Evolutionary conservation across 2,113 vertebrate species (phyloP).

Genomic region (Petroica traversi): DNA sequence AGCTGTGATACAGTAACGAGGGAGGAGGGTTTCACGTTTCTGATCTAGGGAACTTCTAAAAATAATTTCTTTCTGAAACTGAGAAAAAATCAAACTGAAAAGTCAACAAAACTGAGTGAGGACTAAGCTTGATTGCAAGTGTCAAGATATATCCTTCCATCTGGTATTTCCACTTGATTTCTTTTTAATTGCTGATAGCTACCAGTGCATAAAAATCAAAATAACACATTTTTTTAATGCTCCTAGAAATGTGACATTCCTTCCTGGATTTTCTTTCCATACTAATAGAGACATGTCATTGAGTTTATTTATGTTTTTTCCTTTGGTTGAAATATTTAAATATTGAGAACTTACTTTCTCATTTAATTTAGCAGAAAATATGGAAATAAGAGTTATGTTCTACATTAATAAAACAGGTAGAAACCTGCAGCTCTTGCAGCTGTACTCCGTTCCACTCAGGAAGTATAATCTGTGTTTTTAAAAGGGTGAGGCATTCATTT

Average conservation of each 20-base stretch:
- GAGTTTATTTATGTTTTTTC: background rate
- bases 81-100: background rate
- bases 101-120: background rate
- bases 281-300: background rate
- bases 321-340: background rate
- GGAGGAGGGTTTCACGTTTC: background rate
- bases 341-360: background rate
- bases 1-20: background rate
- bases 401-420: background rate
- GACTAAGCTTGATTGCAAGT: background rate
- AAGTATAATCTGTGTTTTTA: background rate
- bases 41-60: background rate
- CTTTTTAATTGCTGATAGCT: background rate
- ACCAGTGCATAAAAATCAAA: background rate
- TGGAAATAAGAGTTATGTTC: background rate
- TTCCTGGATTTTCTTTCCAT: background rate
- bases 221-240: rapidly evolving
- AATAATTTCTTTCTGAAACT: background rate
- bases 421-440: background rate
- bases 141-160: background rate
- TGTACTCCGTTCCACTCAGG: background rate
- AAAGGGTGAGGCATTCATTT: background rate
- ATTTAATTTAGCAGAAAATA: background rate
- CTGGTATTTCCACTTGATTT: background rate
- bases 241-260: background rate